Conservation (phyloP, 2,888 invertebrate species). For the Cecidostiba fungosa region DNA sequence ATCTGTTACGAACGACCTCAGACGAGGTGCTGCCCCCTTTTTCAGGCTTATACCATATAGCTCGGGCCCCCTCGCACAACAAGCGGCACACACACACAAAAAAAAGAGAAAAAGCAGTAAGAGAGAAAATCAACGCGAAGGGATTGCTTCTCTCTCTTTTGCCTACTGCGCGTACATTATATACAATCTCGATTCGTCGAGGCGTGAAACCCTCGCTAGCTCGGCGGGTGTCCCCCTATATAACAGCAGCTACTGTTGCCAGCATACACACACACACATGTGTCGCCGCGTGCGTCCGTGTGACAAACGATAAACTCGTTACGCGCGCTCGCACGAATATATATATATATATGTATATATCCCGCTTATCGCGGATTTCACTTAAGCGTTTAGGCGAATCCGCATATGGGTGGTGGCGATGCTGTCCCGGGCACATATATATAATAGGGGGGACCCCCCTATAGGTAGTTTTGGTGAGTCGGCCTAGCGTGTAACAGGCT, state of each 20-base stretch:
- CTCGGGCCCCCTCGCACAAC: background rate
- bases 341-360: constrained; percentile 73
- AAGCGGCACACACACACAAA: background rate
- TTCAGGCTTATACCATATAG: background rate
- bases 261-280: background rate
- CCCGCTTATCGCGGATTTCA: constrained; percentile 77
- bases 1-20: constrained; percentile 60
- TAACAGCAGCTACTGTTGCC: background rate
- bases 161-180: background rate
- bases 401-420: constrained; percentile 40
- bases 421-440: background rate
- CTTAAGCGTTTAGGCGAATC: constrained; percentile 72
- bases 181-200: constrained; percentile 54
- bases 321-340: constrained; percentile 68
- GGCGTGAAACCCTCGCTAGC: constrained; percentile 58
- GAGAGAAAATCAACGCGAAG: constrained; percentile 21
- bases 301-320: constrained; percentile 76
- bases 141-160: background rate
- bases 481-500: constrained; percentile 40
- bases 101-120: background rate
- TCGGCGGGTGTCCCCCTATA: constrained; percentile 37
- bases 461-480: background rate
- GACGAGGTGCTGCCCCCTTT: constrained; percentile 41
- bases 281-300: background rate
- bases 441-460: constrained; percentile 40